Base-by-base conservation (phyloP, 2,888 invertebrate species). In the Lycocerus yunnanus region DNA sequence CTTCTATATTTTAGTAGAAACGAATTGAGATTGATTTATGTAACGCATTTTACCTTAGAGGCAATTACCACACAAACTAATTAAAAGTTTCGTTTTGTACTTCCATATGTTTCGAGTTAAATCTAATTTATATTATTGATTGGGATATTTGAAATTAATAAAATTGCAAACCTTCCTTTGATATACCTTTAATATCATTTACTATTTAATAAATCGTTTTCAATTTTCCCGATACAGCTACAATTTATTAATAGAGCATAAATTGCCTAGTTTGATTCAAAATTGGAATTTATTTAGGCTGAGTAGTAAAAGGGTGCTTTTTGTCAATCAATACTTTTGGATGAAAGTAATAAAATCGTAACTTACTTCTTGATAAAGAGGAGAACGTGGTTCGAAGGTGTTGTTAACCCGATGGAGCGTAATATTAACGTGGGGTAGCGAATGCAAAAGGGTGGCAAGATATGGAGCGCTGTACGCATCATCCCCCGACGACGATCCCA, bases 351-450 rank as follows among this genome's bases (percentile, higher is more conserved):
- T 15, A 60, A 13, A 66, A 58, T 15, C 20, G 20, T 16, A 20
- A 82, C 89, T 89, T 87, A 95, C 96, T 94, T 97, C 97, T 82
- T 96, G 90, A 88, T 98, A 98, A 80, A 95, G 92, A 82, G 95
- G 93, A 85, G 95, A 95, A 83, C 93, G 92, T 66, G 96, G 97
- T 84, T 95, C 93, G 88, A 97, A 97, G 78, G 96, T 96, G 85
- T 93, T 94, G 88, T 97, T 97, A 88, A 97, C 96, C 83, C 92
- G 91, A 86, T 95, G 94, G 84, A 97, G 92, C 83, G 95, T 94
- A 84, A 97, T 95, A 88, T 97, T 97, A 86, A 97, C 91, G 89
- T 97, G 97, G 78, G 97, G 97, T 89, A 97, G 90, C 83, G 92
- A 90, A 88, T 97, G 97, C 87, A 97, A 93, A 88, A 95, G 91